These are phyloP conservation scores for Climacteris rufus DNA, from an alignment of 2,113 vertebrate species.

Conservation along the genomic window DNA sequence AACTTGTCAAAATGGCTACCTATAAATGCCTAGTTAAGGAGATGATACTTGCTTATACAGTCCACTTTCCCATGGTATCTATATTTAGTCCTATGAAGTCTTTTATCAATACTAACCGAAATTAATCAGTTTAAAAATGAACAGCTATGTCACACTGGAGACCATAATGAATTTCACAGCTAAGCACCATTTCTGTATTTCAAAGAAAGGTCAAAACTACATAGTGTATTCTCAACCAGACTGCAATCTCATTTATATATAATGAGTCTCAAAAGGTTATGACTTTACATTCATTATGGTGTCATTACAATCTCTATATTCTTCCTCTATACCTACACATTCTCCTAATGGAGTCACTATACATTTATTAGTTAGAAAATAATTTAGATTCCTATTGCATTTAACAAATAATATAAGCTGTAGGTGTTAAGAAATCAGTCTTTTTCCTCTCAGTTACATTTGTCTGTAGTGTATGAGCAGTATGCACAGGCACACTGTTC, in stretches of 20 bases:
- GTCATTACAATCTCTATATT: background rate
- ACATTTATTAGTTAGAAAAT: background rate
- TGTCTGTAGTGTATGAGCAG: background rate
- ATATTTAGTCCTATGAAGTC: background rate
- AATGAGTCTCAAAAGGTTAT: background rate
- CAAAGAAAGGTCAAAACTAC: constrained; percentile 22
- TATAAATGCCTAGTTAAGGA: background rate
- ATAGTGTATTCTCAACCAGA: background rate
- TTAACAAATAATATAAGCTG: background rate
- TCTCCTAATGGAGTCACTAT: background rate
- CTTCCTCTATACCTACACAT: background rate
- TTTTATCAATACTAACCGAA: background rate
- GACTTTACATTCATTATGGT: background rate
- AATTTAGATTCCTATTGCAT: background rate
- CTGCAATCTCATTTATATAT: background rate
- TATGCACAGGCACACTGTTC: background rate
- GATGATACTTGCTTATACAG: background rate
- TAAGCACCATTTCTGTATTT: constrained; percentile 8
- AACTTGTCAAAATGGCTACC: background rate
- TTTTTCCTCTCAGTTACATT: background rate
- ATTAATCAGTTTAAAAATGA: constrained; percentile 10
- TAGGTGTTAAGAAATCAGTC: background rate
- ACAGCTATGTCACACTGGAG: background rate
- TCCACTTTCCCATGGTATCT: background rate
- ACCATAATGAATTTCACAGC: constrained; percentile 12